phyloP scores from a whole-genome alignment of 1,140 invertebrate genomes.

The Paralvinella palmiformis region DNA sequence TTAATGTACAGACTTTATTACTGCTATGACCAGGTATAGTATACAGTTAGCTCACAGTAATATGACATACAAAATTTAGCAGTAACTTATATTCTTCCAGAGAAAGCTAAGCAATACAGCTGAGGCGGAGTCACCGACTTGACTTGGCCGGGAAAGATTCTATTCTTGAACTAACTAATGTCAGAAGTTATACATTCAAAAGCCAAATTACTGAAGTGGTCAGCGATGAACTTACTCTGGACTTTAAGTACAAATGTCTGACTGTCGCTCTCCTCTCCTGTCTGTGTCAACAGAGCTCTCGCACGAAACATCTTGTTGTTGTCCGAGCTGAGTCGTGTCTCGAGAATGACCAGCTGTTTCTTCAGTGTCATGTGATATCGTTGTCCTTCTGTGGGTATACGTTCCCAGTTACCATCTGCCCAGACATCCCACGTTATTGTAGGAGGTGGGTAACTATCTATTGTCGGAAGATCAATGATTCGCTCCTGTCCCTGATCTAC shows the following conservation, averaged over 20 bases:
- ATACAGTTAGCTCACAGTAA: too few species aligned
- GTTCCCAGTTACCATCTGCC: slow-evolving; percentile 53
- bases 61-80: too few species aligned
- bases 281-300: slow-evolving; percentile 75
- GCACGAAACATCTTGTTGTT: slow-evolving; percentile 55
- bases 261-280: slow-evolving; percentile 79
- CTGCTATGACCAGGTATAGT: too few species aligned
- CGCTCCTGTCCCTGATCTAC: slow-evolving; percentile 73
- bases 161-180: too few species aligned
- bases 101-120: too few species aligned
- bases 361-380: slow-evolving; percentile 55
- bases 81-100: too few species aligned
- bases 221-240: slow-evolving; percentile 13
- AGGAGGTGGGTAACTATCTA: slow-evolving; percentile 75
- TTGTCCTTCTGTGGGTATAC: slow-evolving; percentile 77
- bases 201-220: too few species aligned
- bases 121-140: too few species aligned
- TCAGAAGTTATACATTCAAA: too few species aligned
- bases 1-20: too few species aligned
- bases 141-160: too few species aligned
- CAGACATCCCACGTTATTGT: slow-evolving; percentile 78
- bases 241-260: slow-evolving; percentile 72
- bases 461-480: slow-evolving; percentile 70
- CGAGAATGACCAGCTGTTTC: slow-evolving; percentile 74
- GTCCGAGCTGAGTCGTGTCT: slow-evolving; percentile 72